These are phyloP conservation scores for Dromococcyx pavoninus DNA, from an alignment of 2,797 vertebrate species.

Conservation along the genomic window DNA sequence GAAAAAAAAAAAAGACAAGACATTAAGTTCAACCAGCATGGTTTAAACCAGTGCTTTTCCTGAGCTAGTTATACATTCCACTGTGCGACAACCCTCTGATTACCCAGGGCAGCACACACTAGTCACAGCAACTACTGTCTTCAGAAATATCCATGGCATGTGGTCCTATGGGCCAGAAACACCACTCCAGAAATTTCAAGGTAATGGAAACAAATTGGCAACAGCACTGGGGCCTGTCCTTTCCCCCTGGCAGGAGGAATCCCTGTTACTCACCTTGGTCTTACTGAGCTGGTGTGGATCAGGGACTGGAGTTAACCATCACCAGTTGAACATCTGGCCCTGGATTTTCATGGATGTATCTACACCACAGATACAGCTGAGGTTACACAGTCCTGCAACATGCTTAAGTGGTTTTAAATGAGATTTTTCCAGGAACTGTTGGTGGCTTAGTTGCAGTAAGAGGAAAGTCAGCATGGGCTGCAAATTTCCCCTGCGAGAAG, in stretches of 20 bases:
- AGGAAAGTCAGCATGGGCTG: background rate
- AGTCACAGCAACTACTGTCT: background rate
- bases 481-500: background rate
- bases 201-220: background rate
- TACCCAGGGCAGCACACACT: background rate
- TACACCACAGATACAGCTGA: background rate
- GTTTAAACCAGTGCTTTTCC: slow-evolving; percentile 22
- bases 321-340: background rate
- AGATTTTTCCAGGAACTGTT: background rate
- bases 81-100: background rate
- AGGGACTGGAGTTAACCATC: background rate
- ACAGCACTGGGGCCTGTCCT: background rate
- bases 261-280: background rate
- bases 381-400: background rate
- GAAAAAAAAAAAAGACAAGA: background rate
- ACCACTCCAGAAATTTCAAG: background rate
- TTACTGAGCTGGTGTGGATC: background rate
- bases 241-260: background rate
- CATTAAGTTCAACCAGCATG: background rate
- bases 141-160: background rate
- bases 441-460: background rate
- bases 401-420: background rate
- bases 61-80: background rate
- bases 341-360: background rate
- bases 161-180: background rate